Base-by-base conservation (phyloP, 1,140 invertebrate genomes). In the Drosophila eugracilis region DNA sequence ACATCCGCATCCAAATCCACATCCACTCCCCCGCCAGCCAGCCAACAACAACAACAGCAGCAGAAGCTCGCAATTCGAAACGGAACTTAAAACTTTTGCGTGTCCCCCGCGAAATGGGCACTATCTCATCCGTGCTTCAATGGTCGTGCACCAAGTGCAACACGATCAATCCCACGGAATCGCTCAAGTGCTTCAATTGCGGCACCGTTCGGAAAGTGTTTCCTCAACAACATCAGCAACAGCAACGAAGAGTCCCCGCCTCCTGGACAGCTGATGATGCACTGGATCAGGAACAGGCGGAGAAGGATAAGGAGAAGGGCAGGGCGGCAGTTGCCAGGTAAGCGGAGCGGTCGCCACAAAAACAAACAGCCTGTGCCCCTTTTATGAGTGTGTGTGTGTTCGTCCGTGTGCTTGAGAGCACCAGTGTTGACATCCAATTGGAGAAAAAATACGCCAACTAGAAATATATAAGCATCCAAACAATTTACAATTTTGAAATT, bases 91-190 rank as follows among this genome's bases (percentile, higher is more conserved):
- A 42, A 42, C 12, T 22, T 12, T 53, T 17, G 36, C 57, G 24
- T 28, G 30, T 30, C 14, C 28, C 24, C 60, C 39, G 67, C 66
- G 78, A 96, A 96, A 97, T 97, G 96, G 96, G 96, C 92, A 96
- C 96, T 89, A 96, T 97, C 93, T 96, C 96, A 93, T 97, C 96
- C 90, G 96, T 97, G 92, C 94, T 96, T 89, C 96, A 97, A 93
- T 98, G 96, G 96, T 94, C 95, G 93, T 97, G 97, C 94, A 94
- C 94, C 91, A 94, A 94, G 92, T 97, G 96, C 93, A 94, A 95
- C 92, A 94, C 96, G 91, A 96, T 97, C 92, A 97, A 97, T 93
- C 95, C 95, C 67, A 97, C 95, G 42, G 96, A 97, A 91, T 94
- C 94, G 91, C 91, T 94, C 63, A 94, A 94, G 92, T 98, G 97